phyloP scores from a whole-genome alignment of 2,113 vertebrate species.

The Orthonyx spaldingii region DNA sequence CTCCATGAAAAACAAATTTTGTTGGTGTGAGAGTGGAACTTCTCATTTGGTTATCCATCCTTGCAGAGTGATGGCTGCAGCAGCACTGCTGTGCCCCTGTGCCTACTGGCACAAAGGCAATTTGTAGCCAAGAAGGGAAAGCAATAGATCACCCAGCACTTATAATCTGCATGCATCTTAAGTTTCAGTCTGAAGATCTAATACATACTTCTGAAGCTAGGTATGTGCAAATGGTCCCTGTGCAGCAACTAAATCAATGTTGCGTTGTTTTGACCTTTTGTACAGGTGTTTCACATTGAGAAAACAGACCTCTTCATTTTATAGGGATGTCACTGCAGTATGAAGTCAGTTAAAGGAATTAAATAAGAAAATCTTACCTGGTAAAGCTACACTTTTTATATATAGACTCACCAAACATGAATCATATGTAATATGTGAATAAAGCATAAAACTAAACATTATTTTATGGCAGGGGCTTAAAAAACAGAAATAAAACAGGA shows the following conservation, averaged over 20 bases:
- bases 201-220: not conserved
- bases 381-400: not conserved
- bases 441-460: not conserved
- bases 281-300: not conserved
- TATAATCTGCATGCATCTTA: not conserved
- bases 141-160: not conserved
- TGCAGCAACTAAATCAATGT: not conserved
- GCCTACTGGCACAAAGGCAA: not conserved
- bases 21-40: not conserved
- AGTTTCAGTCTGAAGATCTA: not conserved
- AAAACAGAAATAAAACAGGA: conserved; percentile 9
- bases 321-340: not conserved
- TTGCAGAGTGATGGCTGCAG: not conserved
- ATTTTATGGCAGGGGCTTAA: not conserved
- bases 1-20: not conserved
- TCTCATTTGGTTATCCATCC: not conserved
- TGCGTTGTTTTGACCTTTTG: conserved; percentile 10
- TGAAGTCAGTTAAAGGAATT: not conserved
- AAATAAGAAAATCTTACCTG: not conserved
- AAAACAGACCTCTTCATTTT: not conserved
- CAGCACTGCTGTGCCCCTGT: not conserved
- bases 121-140: not conserved
- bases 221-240: not conserved
- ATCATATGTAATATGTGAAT: not conserved
- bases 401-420: not conserved